These are phyloP conservation scores for Cuculus canorus DNA, from an alignment of 2,797 vertebrate species.

Conservation along the genomic window DNA sequence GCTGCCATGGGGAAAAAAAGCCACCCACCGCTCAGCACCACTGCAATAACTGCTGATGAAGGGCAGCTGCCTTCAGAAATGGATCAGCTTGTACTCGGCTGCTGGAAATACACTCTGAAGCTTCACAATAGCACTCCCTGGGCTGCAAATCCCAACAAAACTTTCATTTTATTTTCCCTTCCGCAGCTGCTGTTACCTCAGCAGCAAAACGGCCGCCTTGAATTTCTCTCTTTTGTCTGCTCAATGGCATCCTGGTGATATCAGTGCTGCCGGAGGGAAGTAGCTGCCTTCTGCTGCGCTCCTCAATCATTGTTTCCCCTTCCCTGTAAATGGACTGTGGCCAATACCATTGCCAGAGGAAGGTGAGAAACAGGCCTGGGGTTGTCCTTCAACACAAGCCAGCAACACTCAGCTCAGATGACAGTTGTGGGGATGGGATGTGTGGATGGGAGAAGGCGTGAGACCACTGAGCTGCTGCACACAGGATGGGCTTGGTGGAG, in stretches of 20 bases:
- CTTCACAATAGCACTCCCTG: not conserved
- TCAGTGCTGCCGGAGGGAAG: not conserved
- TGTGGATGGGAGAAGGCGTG: not conserved
- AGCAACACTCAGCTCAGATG: not conserved
- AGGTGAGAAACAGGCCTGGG: not conserved
- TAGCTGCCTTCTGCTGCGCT: not conserved
- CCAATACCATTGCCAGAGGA: fast-evolving
- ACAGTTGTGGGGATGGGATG: not conserved
- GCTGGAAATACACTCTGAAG: not conserved
- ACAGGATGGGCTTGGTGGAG: not conserved
- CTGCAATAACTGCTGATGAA: not conserved
- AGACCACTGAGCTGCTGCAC: not conserved
- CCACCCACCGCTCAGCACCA: not conserved
- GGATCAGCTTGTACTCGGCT: not conserved
- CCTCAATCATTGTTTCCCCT: not conserved
- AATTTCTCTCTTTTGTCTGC: constrained; percentile 32
- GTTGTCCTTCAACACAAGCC: not conserved
- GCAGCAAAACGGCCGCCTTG: not conserved
- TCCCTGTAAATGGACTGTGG: not conserved
- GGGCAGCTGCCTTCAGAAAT: constrained; percentile 1
- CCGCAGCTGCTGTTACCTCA: not conserved
- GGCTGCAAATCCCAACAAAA: not conserved
- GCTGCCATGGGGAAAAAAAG: not conserved
- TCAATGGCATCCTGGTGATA: not conserved
- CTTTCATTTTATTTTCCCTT: not conserved